phyloP scores from a whole-genome alignment of 2,113 vertebrate genomes.

The Myotis yumanensis region DNA sequence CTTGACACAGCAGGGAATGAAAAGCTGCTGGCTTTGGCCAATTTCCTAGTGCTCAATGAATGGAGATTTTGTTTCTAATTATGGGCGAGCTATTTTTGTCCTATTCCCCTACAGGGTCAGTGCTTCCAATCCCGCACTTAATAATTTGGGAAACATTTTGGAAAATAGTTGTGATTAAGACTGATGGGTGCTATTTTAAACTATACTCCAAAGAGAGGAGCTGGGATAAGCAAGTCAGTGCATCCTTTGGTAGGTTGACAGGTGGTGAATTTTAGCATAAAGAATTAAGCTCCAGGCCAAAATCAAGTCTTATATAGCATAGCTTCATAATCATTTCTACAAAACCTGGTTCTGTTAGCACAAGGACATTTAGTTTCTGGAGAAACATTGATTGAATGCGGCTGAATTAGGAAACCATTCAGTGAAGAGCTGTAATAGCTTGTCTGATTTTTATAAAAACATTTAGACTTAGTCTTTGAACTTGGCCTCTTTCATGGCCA shows the following conservation, averaged over 20 bases:
- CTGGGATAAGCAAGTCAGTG: constrained; percentile 62
- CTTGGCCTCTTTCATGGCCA: neutral
- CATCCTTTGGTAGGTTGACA: constrained; percentile 66
- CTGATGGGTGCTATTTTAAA: constrained; percentile 76
- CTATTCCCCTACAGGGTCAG: constrained; percentile 58
- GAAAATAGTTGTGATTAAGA: constrained; percentile 73
- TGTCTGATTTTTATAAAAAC: constrained; percentile 10
- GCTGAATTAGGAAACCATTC: constrained; percentile 21
- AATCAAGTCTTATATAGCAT: constrained; percentile 63
- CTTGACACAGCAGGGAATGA: neutral
- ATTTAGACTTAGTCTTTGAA: neutral
- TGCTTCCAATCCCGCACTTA: constrained; percentile 63
- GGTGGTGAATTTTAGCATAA: constrained; percentile 64
- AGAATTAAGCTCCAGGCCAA: constrained; percentile 64
- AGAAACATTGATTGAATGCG: constrained; percentile 51
- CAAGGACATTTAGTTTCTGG: constrained; percentile 38
- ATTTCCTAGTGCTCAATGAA: constrained; percentile 60
- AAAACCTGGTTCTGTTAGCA: constrained; percentile 51
- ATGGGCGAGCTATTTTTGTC: constrained; percentile 71
- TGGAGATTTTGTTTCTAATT: constrained; percentile 69
- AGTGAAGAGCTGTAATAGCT: neutral
- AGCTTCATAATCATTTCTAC: constrained; percentile 46
- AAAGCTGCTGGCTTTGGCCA: constrained; percentile 44
- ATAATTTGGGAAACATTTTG: constrained; percentile 76
- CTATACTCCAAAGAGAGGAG: constrained; percentile 56